These are phyloP conservation scores for Idaea straminata DNA, from an alignment of 2,888 invertebrate species.

Conservation along the genomic window DNA sequence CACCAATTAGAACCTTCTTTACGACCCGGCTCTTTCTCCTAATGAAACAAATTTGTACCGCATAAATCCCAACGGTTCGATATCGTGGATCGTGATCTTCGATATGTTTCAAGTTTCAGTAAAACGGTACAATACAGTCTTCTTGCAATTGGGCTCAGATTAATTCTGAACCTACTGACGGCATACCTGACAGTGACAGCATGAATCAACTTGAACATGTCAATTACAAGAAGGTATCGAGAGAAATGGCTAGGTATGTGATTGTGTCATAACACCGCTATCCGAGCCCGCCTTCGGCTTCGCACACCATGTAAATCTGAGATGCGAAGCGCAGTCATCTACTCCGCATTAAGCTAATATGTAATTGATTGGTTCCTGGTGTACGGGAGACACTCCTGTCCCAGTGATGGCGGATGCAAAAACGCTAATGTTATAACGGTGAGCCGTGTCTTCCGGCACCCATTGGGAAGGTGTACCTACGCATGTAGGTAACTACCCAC, in stretches of 20 bases:
- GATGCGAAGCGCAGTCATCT: conserved; percentile 58
- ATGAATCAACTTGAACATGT: background rate
- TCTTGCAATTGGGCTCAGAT: background rate
- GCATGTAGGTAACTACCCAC: conserved; percentile 29
- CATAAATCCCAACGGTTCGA: conserved; percentile 46
- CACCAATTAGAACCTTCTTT: conserved; percentile 67
- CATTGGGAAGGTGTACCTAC: conserved; percentile 28
- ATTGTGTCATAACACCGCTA: conserved; percentile 58
- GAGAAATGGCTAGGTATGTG: conserved; percentile 50
- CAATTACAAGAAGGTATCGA: conserved; percentile 27
- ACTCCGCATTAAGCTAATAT: conserved; percentile 76
- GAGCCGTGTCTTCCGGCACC: conserved; percentile 50
- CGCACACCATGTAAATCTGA: conserved; percentile 61
- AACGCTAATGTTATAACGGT: conserved; percentile 76
- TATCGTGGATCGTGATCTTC: conserved; percentile 44
- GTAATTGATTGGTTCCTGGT: conserved; percentile 75
- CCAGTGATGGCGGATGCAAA: conserved; percentile 71
- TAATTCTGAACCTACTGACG: background rate
- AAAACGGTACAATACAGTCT: background rate
- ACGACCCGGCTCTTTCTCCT: conserved; percentile 51
- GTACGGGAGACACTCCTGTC: conserved; percentile 65
- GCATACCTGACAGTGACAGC: background rate
- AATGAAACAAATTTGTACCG: conserved; percentile 52
- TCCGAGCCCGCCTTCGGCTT: conserved; percentile 44
- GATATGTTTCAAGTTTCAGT: conserved; percentile 37